Conservation (phyloP, 2,113 vertebrate genomes). For the Etheostoma spectabile region DNA sequence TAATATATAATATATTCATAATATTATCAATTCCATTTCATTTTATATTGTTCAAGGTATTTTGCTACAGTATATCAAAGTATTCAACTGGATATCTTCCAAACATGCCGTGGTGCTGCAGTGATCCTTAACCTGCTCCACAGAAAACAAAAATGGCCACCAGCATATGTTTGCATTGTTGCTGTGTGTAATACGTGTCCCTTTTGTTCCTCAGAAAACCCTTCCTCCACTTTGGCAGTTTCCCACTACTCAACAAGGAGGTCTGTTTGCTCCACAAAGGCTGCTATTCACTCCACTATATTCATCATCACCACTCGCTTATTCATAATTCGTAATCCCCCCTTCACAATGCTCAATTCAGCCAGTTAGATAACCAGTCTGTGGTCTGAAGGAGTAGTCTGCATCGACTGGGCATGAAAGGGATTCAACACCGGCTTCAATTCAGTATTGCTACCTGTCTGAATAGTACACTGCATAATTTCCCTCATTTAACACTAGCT, state of each 20-base stretch:
- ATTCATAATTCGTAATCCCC: constrained; percentile 75
- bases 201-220: constrained; percentile 53
- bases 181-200: constrained; percentile 13
- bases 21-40: background rate
- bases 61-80: background rate
- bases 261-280: constrained; percentile 70
- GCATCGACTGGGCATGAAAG: constrained; percentile 29
- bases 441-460: constrained; percentile 47
- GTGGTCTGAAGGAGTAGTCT: constrained; percentile 46
- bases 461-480: constrained; percentile 12
- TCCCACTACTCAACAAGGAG: constrained; percentile 61
- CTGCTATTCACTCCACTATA: constrained; percentile 68
- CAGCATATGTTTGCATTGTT: constrained; percentile 12
- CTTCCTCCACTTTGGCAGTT: constrained; percentile 48
- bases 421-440: constrained; percentile 26
- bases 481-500: constrained; percentile 34
- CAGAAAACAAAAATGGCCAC: constrained; percentile 1
- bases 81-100: background rate
- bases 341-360: constrained; percentile 69
- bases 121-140: background rate
- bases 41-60: background rate
- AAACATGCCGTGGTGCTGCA: background rate
- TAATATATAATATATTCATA: background rate
- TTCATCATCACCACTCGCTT: constrained; percentile 66
- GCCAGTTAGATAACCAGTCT: constrained; percentile 57